Conservation (phyloP, 2,888 invertebrate genomes). For the Mechanitis mazaeus region DNA sequence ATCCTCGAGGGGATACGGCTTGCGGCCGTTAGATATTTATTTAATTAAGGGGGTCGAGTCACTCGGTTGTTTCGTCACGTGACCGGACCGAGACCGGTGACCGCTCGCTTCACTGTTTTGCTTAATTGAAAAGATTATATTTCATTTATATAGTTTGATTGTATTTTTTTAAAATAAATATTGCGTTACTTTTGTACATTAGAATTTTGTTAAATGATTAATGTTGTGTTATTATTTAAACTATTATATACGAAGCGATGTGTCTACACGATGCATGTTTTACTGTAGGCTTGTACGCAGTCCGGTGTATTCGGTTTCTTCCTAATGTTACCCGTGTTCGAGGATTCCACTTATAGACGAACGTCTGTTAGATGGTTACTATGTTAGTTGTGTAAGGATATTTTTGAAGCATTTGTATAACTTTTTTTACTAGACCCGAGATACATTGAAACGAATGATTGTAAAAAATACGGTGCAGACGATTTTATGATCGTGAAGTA, state of each 20-base stretch:
- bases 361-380: conserved; percentile 65
- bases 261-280: conserved; percentile 65
- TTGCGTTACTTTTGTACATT: conserved; percentile 75
- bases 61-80: conserved; percentile 6
- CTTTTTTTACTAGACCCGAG: conserved; percentile 76
- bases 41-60: conserved; percentile 44
- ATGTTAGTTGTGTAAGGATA: conserved; percentile 76
- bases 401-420: conserved; percentile 75
- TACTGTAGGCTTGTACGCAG: conserved; percentile 67
- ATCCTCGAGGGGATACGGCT: conserved; percentile 47
- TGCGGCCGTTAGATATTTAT: conserved; percentile 59
- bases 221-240: conserved; percentile 70
- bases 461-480: conserved; percentile 65
- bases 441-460: conserved; percentile 53
- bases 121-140: conserved; percentile 58
- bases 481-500: conserved; percentile 57
- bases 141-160: conserved; percentile 51
- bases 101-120: conserved; percentile 30
- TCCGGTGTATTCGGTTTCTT: conserved; percentile 69
- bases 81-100: conserved; percentile 31
- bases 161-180: conserved; percentile 47
- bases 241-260: conserved; percentile 66
- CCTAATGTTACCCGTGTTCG: conserved; percentile 64
- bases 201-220: conserved; percentile 69
- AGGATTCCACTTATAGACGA: conserved; percentile 66